Conservation (phyloP, 2,888 invertebrate species). For the Pristionchus entomophagus region DNA sequence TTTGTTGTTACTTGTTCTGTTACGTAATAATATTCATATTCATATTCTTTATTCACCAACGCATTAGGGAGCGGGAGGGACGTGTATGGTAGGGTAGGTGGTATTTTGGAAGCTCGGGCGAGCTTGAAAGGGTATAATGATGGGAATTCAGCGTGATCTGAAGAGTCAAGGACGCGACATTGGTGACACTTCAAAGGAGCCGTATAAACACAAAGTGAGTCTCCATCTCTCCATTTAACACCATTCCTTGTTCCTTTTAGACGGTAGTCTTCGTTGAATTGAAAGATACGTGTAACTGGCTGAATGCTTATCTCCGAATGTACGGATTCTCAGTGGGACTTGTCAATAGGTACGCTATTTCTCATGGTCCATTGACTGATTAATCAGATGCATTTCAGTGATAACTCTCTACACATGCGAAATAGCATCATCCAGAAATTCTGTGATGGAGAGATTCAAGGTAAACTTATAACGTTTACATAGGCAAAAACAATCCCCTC, state of each 20-base stretch:
- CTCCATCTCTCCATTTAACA: background rate
- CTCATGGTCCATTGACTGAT: background rate
- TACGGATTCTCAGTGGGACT: conserved; percentile 34
- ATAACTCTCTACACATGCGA: background rate
- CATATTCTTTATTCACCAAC: no score
- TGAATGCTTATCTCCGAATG: background rate
- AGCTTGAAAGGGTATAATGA: no score
- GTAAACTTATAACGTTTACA: background rate
- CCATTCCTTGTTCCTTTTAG: background rate
- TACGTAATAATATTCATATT: no score
- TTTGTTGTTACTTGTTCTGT: no score
- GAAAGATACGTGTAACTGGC: background rate
- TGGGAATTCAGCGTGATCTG: conserved; percentile 25
- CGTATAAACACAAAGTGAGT: background rate
- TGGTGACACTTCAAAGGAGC: background rate
- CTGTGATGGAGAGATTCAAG: background rate
- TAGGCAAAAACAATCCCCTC: no score
- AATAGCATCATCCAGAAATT: background rate
- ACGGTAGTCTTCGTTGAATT: background rate
- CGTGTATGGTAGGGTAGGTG: no score
- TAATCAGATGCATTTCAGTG: background rate
- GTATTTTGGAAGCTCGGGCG: no score
- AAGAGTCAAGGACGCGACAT: background rate
- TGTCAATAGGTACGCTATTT: background rate
- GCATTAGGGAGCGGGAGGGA: no score